A percentile compares a stretch with the other conserved stretches of the same genome.
phyloP scores from a whole-genome alignment of 2,797 vertebrate species.

The Phoxinus dragarum region DNA sequence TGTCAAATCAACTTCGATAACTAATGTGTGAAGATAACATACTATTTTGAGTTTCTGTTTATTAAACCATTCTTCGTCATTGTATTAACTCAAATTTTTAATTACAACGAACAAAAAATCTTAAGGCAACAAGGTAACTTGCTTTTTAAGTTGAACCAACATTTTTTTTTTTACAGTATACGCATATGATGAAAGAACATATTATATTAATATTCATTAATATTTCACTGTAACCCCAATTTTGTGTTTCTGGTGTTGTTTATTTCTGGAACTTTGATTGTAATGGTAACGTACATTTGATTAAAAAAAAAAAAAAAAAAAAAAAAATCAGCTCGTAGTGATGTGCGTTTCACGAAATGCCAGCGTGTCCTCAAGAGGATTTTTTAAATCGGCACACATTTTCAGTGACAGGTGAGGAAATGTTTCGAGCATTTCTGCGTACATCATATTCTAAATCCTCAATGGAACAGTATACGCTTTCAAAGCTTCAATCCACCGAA shows the following conservation, averaged over 20 bases:
- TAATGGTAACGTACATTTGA: neutral
- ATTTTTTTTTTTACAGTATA: neutral
- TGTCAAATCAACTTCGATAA: no score
- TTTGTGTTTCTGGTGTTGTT: neutral
- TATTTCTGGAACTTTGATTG: neutral
- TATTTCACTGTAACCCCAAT: neutral
- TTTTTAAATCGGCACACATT: neutral
- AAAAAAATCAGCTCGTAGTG: neutral
- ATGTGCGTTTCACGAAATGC: neutral
- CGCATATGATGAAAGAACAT: neutral
- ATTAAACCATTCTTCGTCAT: no score
- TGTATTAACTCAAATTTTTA: no score
- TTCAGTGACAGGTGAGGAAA: neutral
- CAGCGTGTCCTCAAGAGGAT: neutral
- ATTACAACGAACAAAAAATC: no score
- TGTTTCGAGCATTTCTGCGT: neutral
- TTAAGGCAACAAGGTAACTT: no score
- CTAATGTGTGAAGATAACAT: no score
- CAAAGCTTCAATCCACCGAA: slow-evolving; percentile 2
- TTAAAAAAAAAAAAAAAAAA: neutral
- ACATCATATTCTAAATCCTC: neutral
- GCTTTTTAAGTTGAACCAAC: no score
- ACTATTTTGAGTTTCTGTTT: no score
- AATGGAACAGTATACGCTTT: neutral
- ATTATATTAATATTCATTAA: no score